Conservation (phyloP, 2,888 invertebrate genomes). For the Craniophora ligustri region DNA sequence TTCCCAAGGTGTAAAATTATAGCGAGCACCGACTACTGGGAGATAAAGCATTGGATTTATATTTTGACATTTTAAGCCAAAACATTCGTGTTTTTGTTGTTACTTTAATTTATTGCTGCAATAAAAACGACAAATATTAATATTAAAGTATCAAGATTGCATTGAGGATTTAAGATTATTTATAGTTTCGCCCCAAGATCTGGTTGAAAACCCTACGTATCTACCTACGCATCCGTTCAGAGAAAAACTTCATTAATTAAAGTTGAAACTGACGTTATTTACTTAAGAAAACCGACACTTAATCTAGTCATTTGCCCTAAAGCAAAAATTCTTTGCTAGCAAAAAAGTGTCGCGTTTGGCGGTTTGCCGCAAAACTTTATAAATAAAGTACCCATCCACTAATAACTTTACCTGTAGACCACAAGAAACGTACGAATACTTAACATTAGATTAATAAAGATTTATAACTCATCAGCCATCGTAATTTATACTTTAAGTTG, state of each 20-base stretch:
- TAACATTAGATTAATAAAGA: conserved; percentile 47
- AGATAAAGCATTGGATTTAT: conserved; percentile 79
- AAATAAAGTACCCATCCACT: too few species aligned
- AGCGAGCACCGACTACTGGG: conserved; percentile 64
- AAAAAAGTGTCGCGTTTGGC: conserved; percentile 60
- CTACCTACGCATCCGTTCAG: conserved; percentile 29
- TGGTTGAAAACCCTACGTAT: conserved; percentile 20
- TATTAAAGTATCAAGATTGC: conserved; percentile 53
- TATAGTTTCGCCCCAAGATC: conserved; percentile 17
- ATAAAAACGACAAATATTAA: conserved; percentile 77
- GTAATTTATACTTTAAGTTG: conserved; percentile 56
- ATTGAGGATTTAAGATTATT: conserved; percentile 30
- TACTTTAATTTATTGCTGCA: conserved; percentile 75
- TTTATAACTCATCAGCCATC: conserved; percentile 18
- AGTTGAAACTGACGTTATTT: conserved; percentile 30
- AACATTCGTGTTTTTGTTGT: conserved; percentile 78
- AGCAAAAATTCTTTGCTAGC: conserved; percentile 28
- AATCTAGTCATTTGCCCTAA: conserved; percentile 45
- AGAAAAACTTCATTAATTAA: conserved; percentile 26
- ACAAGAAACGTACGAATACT: conserved; percentile 54
- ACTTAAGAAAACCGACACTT: conserved; percentile 29
- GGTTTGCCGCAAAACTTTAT: conserved; percentile 62
- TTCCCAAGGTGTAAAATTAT: conserved; percentile 81
- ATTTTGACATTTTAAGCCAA: conserved; percentile 81
- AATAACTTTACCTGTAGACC: conserved; percentile 62